Evolutionary conservation across 2,113 vertebrate genomes (phyloP).

Genomic region (Fulmarus glacialis): DNA sequence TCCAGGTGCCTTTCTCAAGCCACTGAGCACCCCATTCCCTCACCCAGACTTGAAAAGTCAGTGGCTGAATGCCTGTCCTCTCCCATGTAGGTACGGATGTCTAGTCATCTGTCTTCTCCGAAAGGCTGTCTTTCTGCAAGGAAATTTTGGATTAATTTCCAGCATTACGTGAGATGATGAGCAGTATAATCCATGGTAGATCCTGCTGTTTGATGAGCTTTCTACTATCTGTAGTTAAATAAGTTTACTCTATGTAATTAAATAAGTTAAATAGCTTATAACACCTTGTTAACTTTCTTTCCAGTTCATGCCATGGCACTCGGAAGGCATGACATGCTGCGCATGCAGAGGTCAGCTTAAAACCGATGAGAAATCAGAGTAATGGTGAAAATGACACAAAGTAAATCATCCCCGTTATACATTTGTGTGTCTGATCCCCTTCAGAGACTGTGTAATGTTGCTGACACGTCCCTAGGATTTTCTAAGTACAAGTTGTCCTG

Average conservation of each 20-base stretch:
- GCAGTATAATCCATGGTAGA: background rate
- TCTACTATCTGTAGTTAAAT: background rate
- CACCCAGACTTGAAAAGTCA: background rate
- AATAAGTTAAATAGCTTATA: background rate
- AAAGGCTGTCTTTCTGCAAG: background rate
- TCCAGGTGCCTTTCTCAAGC: background rate
- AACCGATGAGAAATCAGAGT: background rate
- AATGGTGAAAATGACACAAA: background rate
- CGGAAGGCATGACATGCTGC: fast-evolving
- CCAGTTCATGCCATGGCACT: background rate
- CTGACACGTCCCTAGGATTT: background rate
- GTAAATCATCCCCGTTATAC: background rate
- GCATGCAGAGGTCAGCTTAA: fast-evolving
- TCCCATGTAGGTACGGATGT: fast-evolving
- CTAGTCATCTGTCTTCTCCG: fast-evolving
- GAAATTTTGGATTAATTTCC: background rate
- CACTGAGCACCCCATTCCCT: background rate
- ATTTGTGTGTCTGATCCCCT: background rate
- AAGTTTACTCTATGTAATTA: background rate
- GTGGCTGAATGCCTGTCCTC: background rate
- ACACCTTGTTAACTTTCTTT: background rate
- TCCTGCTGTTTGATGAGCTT: background rate
- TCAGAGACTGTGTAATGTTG: background rate
- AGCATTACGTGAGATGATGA: background rate
- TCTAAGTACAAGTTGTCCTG: constrained; percentile 4